Conservation (phyloP, 1,140 invertebrate genomes). For the Papilio aristodemus region DNA sequence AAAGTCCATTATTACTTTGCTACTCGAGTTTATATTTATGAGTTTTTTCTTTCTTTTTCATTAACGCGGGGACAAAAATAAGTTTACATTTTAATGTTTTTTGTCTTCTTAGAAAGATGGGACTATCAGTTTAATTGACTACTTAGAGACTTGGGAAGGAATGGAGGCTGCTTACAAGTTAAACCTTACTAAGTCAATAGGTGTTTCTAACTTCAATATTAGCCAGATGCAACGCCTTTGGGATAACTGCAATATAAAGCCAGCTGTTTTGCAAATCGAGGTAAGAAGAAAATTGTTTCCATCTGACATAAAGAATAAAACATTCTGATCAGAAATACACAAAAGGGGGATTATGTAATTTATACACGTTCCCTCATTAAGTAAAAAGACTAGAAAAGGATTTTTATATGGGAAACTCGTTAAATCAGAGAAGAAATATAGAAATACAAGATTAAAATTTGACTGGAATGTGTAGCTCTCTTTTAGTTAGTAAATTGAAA, state of each 20-base stretch:
- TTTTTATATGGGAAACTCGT: no score
- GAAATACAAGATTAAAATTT: no score
- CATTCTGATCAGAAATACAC: no score
- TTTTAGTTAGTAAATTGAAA: no score
- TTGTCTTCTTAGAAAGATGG: slow-evolving; percentile 57
- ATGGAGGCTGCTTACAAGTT: slow-evolving; percentile 82
- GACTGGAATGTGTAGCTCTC: no score
- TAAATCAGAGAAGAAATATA: no score
- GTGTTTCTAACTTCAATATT: slow-evolving; percentile 91
- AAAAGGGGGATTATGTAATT: no score
- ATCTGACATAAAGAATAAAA: not conserved
- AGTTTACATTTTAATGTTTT: slow-evolving; percentile 28
- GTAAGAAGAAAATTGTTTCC: slow-evolving; percentile 39
- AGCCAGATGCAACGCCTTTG: slow-evolving; percentile 86
- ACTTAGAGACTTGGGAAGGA: slow-evolving; percentile 79
- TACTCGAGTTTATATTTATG: slow-evolving; percentile 19
- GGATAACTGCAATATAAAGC: slow-evolving; percentile 65
- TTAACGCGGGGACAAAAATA: slow-evolving; percentile 22
- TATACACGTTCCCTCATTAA: no score
- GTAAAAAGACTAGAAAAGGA: no score
- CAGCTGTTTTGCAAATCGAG: slow-evolving; percentile 70
- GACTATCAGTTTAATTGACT: slow-evolving; percentile 72
- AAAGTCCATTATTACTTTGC: slow-evolving; percentile 28
- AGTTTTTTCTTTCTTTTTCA: slow-evolving; percentile 9
- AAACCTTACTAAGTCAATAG: slow-evolving; percentile 84